Base-by-base conservation (phyloP, 1,140 invertebrate genomes). In the Listronotus bonariensis region DNA sequence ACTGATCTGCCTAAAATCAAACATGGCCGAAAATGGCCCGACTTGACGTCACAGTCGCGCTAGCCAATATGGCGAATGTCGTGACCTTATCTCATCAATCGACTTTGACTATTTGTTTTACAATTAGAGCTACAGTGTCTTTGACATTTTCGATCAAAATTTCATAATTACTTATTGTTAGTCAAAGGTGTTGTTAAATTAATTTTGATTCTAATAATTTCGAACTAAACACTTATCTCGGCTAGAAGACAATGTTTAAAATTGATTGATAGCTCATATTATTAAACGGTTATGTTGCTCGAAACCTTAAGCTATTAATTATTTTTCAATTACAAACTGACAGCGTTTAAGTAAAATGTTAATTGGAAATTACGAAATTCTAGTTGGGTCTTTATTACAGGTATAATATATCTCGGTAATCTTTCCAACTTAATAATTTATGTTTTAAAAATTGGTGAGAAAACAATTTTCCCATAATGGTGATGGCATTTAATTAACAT, bases 291-390 rank as follows among this genome's bases (percentile, higher is more conserved):
- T 49, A 48, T 49, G 42, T 48, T 26, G 10, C 36, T 14, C 43
- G 17, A 26, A n/a, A 59, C 31, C 45, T 20, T 18, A 32, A 31
- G 56, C 56, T 43, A 59, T 59, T 59, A 59, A 59, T 59, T 59
- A 59, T 59, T 49, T 59, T 59, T 59, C 56, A 59, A 59, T 59
- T 59, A 59, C 46, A 59, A 48, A 36, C 56, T 36, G 56, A 59
- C 56, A 59, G 56, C 56, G 43, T 59, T 49, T 59, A 49, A 59
- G 56, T 59, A 59, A 59, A 59, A 59, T 40, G 56, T 59, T 59
- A 59, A 59, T 59, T 59, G 45, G 56, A 59, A 59, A 59, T 59
- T 59, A 59, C 56, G 56, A 59, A 59, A 59, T 36, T 59, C 32
- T 34, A 43, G 40, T 45, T 26, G 14, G 34, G 34, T 36, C 34